Conservation (phyloP, 1,140 invertebrate species). For the Drosophila pandora region DNA sequence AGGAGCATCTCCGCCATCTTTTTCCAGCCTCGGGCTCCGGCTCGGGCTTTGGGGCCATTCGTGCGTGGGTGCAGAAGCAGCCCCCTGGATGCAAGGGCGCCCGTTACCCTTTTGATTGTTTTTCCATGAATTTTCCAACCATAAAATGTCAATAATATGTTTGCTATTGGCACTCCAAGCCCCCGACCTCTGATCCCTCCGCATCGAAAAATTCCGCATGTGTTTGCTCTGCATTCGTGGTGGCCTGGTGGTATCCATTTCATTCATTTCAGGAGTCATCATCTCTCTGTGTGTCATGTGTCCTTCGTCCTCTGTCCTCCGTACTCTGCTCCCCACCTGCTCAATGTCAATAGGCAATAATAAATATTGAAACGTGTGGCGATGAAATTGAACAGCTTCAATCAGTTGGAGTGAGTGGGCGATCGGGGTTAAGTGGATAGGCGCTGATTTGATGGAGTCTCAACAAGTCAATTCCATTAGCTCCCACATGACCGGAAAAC, state of each 20-base stretch:
- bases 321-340: slow-evolving; percentile 33
- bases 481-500: neutral
- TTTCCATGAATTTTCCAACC: slow-evolving; percentile 58
- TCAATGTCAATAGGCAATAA: slow-evolving; percentile 68
- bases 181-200: neutral
- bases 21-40: neutral
- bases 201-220: slow-evolving; percentile 33
- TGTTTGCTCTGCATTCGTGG: slow-evolving; percentile 52
- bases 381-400: slow-evolving; percentile 25
- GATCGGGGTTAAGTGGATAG: slow-evolving; percentile 27
- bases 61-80: slow-evolving; percentile 24
- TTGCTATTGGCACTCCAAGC: slow-evolving; percentile 46
- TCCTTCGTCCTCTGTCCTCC: neutral
- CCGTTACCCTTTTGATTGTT: slow-evolving; percentile 60
- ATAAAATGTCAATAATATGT: slow-evolving; percentile 77
- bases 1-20: slow-evolving; percentile 3
- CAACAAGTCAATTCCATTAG: slow-evolving; percentile 48
- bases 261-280: slow-evolving; percentile 27
- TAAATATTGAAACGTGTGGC: slow-evolving; percentile 48
- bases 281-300: slow-evolving; percentile 11
- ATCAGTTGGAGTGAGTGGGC: slow-evolving; percentile 12
- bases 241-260: slow-evolving; percentile 17
- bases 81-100: neutral
- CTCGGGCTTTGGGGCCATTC: neutral
- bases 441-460: slow-evolving; percentile 45